Evolutionary conservation across 2,797 vertebrate genomes (phyloP).

Genomic region (Rhincodon typus): DNA sequence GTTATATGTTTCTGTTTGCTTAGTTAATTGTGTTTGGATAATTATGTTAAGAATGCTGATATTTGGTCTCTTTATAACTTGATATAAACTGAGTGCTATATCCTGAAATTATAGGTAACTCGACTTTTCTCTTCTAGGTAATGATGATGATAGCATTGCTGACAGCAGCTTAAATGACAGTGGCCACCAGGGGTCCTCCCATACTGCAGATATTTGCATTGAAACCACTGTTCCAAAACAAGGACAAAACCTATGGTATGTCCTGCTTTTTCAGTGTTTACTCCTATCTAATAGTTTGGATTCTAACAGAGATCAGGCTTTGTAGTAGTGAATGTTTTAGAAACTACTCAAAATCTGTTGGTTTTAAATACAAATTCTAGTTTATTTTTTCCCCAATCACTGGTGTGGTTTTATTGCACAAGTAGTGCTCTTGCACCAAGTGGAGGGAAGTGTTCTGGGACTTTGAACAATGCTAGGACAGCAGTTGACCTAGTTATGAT

Average conservation of each 20-base stretch:
- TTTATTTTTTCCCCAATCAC: background rate
- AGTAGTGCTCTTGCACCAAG: background rate
- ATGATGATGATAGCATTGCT: constrained; percentile 65
- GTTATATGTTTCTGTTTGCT: background rate
- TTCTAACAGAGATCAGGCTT: background rate
- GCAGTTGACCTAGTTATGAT: background rate
- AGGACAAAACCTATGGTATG: constrained; percentile 91
- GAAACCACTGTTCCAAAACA: constrained; percentile 87
- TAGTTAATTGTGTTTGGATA: background rate
- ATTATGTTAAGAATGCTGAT: background rate
- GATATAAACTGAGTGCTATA: background rate
- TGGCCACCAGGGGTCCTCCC: constrained; percentile 53
- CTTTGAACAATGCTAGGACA: background rate
- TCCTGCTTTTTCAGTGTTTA: background rate
- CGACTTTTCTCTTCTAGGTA: constrained; percentile 51
- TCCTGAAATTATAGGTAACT: background rate
- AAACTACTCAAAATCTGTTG: background rate
- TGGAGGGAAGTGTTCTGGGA: background rate
- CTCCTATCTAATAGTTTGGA: background rate
- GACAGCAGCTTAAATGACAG: constrained; percentile 59
- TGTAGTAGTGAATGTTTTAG: background rate
- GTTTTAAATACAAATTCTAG: background rate
- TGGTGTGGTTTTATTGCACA: background rate
- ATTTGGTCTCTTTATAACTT: background rate
- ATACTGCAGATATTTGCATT: constrained; percentile 59